Conservation (phyloP, 1,140 invertebrate species). For the Stenopsyche tienmushanensis region DNA sequence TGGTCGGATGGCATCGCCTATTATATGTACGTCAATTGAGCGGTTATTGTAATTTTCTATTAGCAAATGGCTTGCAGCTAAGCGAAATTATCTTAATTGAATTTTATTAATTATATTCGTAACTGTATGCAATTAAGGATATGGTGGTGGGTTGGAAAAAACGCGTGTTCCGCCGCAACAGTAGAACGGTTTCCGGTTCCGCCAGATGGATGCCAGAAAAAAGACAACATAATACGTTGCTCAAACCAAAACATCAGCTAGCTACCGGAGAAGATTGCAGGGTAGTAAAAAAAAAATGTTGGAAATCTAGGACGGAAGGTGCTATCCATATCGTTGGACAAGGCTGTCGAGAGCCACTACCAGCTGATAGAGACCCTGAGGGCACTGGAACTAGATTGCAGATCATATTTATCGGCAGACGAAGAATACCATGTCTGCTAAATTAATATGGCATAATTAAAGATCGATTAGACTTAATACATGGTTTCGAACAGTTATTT, state of each 20-base stretch:
- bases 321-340: neutral
- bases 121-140: neutral
- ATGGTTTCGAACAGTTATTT: too few species aligned
- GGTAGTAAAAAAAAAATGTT: neutral
- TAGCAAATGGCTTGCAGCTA: neutral
- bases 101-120: neutral
- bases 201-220: conserved; percentile 14
- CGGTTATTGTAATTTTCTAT: neutral
- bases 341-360: neutral
- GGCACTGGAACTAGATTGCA: too few species aligned
- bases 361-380: too few species aligned
- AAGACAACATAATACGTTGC: too few species aligned
- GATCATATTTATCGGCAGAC: too few species aligned
- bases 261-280: too few species aligned
- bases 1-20: neutral
- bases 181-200: conserved; percentile 14
- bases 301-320: neutral
- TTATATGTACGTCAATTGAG: neutral
- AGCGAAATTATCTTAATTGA: neutral
- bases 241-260: too few species aligned
- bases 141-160: neutral
- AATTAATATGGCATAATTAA: too few species aligned
- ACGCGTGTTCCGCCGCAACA: neutral
- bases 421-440: too few species aligned
- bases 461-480: too few species aligned